A percentile compares a stretch with the other conserved stretches of the same genome.
These are phyloP conservation scores for Xestoiulus laeticollis DNA, from an alignment of 2,888 invertebrate species.

Conservation along the genomic window DNA sequence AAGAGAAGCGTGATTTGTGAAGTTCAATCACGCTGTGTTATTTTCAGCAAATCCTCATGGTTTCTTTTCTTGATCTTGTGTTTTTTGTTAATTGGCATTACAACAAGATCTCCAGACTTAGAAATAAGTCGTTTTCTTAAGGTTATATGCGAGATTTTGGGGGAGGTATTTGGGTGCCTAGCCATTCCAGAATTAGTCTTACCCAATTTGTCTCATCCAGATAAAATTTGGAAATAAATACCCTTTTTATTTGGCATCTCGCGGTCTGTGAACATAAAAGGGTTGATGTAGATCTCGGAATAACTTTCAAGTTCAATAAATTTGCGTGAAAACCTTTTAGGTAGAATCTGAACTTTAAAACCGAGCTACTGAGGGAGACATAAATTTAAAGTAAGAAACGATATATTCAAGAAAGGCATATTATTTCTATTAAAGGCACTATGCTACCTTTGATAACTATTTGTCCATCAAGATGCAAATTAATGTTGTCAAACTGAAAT, in stretches of 20 bases:
- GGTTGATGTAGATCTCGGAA: neutral
- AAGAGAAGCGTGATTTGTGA: neutral
- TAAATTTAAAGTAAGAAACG: too few relatives aligned
- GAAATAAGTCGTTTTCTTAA: neutral
- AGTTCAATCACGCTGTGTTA: neutral
- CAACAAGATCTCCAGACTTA: slow-evolving; percentile 1
- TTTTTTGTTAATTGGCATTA: slow-evolving; percentile 4
- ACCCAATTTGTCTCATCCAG: neutral
- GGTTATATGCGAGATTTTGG: neutral
- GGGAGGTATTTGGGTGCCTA: neutral
- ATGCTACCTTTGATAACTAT: neutral
- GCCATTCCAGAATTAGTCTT: neutral
- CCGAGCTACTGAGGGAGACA: neutral
- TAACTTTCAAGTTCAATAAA: neutral
- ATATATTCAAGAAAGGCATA: too few relatives aligned
- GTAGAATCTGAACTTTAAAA: neutral
- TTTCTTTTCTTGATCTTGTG: neutral
- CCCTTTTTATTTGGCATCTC: neutral
- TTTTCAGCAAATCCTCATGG: neutral
- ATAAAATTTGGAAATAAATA: neutral
- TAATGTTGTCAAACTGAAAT: neutral
- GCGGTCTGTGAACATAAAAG: neutral
- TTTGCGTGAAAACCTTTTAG: neutral
- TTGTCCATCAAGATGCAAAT: neutral
- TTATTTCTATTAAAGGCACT: too few relatives aligned